These are phyloP conservation scores for Entomobrya proxima DNA, from an alignment of 2,888 invertebrate species.

Conservation along the genomic window DNA sequence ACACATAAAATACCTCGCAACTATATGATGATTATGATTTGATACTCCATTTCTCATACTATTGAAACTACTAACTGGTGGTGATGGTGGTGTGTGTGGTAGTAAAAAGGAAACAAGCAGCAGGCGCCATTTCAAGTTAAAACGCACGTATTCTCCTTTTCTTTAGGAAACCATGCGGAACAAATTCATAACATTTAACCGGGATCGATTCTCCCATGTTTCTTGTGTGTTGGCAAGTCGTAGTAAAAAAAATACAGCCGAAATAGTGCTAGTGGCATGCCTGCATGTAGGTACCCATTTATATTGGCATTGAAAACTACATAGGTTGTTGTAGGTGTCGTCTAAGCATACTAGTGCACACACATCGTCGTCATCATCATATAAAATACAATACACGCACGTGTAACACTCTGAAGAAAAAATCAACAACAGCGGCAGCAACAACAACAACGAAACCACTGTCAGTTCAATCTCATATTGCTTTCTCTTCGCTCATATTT, in stretches of 20 bases:
- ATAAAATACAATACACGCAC: conserved; percentile 5
- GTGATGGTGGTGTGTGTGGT: background rate
- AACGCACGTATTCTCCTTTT: conserved; percentile 51
- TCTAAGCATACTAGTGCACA: no score
- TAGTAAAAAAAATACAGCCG: background rate
- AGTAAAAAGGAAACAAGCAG: background rate
- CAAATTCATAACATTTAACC: conserved; percentile 74
- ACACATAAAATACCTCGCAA: no score
- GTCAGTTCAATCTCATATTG: conserved; percentile 20
- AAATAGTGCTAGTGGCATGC: no score
- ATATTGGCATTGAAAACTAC: no score
- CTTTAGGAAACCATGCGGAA: conserved; percentile 71
- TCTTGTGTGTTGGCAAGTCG: background rate
- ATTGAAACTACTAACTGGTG: no score
- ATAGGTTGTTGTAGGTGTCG: no score
- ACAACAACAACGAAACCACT: background rate
- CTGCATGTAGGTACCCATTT: background rate
- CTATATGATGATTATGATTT: no score
- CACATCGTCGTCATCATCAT: no score
- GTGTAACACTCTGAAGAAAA: background rate
- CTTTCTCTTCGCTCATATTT: conserved; percentile 12
- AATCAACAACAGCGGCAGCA: background rate
- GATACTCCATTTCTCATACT: no score
- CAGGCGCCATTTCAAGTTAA: conserved; percentile 17
- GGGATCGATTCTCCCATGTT: conserved; percentile 66